Evolutionary conservation across 2,113 vertebrate species (phyloP), one percentile per base, ranked within the genome.

Genomic region (Melanostigma gelatinosum): DNA sequence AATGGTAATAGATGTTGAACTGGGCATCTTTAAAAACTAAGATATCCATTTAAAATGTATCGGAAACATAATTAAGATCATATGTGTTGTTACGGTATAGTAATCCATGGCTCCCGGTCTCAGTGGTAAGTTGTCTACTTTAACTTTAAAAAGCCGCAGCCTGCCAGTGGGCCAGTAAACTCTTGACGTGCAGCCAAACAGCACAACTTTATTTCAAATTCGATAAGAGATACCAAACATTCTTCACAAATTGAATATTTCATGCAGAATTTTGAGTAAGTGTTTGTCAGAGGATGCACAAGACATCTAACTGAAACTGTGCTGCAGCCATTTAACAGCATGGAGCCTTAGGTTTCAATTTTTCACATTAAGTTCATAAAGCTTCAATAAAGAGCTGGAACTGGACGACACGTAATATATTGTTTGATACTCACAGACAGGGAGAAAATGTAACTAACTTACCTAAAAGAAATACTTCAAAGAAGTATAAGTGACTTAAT

Each of bases 111-210:
- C 46, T 15, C 46, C 16, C 46, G 4, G 48, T 55, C 42, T 60
- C 38, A 32, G 44, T 58, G 15, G 15, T 50, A 68, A 22, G 9
- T 22, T 55, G 34, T 57, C 22, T 20, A 36, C 27, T 36, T 32
- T 70, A 36, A 73, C 32, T 58, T 48, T 16, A 48, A 48, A 46
- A 42, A 57, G 72, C 20, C 48, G 61, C 60, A 79, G 61, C 18
- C 34, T 75, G 20, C 27, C 60, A 48, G 32, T 46, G 48, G 27
- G 48, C 20, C 13, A 64, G 60, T 24, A 34, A 42, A 27, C 52
- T 72, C 16, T 10, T 24, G 32, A 52, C 24, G 18, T 22, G 20
- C 58, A 52, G 73, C 40, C 65, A 16, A 34, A 34, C 34, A 34
- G 5, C 40, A 27, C 2, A 73, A 44, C n/a, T 55, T 24, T 18